Conservation (phyloP, 2,113 vertebrate genomes). For the Oryctolagus cuniculus region mOryCun1.1 NC_091453.1:73224501-73225000, state of each 20-base stretch:
- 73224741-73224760: neutral
- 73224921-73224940: too few species aligned
- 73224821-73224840: too few species aligned
- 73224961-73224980: too few species aligned
- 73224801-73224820: neutral
- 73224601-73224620: slow-evolving; percentile 4
- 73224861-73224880: too few species aligned
- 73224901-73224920: too few species aligned
- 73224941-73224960: too few species aligned
- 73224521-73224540: neutral
- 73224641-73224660: neutral
- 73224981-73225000: too few species aligned
- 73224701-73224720: neutral
- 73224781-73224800: slow-evolving; percentile 37
- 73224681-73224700: neutral
- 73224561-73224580: neutral
- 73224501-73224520: neutral
- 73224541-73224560: neutral
- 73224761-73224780: neutral
- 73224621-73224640: slow-evolving; percentile 41
- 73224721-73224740: neutral
- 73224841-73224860: too few species aligned
- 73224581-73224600: slow-evolving; percentile 32
- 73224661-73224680: slow-evolving; percentile 22
- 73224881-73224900: too few species aligned